Evolutionary conservation across 1,140 invertebrate species (phyloP).

Genomic region (Proales similis): DNA sequence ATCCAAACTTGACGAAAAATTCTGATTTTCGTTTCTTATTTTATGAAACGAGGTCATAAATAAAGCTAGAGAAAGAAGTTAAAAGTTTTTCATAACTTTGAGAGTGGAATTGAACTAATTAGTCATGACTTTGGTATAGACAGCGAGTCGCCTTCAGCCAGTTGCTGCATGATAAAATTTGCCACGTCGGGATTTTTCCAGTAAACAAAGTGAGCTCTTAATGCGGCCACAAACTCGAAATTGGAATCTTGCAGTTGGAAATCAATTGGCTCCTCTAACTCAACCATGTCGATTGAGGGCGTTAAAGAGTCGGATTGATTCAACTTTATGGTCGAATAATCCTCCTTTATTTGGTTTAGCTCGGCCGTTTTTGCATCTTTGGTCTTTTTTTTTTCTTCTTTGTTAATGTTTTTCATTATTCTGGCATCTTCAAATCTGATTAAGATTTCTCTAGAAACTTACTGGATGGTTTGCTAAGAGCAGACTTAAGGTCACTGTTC

Average conservation of each 20-base stretch:
- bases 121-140: too few relatives aligned
- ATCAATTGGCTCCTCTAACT: conserved; percentile 62
- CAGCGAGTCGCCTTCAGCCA: conserved; percentile 5
- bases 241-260: conserved; percentile 60
- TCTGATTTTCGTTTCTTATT: background rate
- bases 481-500: conserved; percentile 9
- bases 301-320: too few relatives aligned
- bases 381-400: conserved; percentile 29
- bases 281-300: conserved; percentile 41
- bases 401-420: too few relatives aligned
- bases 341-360: conserved; percentile 33
- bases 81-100: background rate
- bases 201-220: conserved; percentile 66
- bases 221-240: conserved; percentile 61
- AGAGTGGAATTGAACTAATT: background rate
- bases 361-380: conserved; percentile 23
- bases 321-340: background rate
- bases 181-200: conserved; percentile 66
- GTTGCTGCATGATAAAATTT: conserved; percentile 58
- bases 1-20: too few relatives aligned
- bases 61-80: background rate
- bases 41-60: background rate
- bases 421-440: too few relatives aligned
- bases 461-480: background rate
- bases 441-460: too few relatives aligned